Evolutionary conservation across 2,888 invertebrate species (phyloP), one percentile per base, ranked within the genome.

Genomic region (Plusia festucae): DNA sequence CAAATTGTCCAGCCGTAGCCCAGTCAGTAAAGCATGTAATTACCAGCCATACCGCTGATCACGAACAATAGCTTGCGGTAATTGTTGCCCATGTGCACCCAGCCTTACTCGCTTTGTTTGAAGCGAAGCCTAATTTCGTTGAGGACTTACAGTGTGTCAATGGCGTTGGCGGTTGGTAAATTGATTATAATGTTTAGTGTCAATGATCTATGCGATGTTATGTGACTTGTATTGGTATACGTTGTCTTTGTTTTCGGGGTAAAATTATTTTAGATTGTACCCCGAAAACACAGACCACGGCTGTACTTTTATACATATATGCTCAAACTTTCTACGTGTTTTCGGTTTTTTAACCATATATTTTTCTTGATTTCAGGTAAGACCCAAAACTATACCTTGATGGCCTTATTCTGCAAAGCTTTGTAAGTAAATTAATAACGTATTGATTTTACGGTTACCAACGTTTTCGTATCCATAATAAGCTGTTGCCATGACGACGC

Each of bases 11-110:
- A 71, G 52, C 58, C 60, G 18, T 55, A 65, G 58, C 68, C 65
- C 58, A 70, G 82, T 71, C 82, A 82, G 80, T 84, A 82, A 83
- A 81, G 73, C 85, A 85, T 85, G 84, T 86, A 86, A 88, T 88
- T 86, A 83, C 81, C 80, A 70, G 68, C 71, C 56, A 71, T 34
- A 70, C 74, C 74, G 59, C 27, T 76, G 79, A 69, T 67, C 82
- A 73, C 81, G 81, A 82, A 86, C 86, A 86, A 86, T 84, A 49
- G 72, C 69, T 40, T 27, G 55, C 64, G 27, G 69, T 71, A 70
- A 73, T 78, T 73, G 78, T 60, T 60, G 82, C 80, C 68, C 76
- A 80, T 87, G 85, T 82, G 87, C 82, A 83, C 79, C 70, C 79
- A 82, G 77, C 85, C 83, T 82, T 80, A 85, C 68, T 61, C 56